These are phyloP conservation scores for Lottia scabra DNA, from an alignment of 2,888 invertebrate species.

Conservation along the genomic window DNA sequence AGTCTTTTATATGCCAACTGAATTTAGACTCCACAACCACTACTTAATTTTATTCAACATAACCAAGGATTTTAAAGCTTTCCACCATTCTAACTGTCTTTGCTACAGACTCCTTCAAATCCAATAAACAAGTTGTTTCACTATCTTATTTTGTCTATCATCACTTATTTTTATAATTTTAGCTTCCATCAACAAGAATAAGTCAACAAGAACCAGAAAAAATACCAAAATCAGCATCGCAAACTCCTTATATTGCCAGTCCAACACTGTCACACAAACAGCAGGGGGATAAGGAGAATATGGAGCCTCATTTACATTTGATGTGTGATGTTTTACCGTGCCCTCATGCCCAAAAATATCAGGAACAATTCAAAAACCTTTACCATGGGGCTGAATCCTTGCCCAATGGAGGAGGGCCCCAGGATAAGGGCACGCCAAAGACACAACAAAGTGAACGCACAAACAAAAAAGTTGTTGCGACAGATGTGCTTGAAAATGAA, in stretches of 20 bases:
- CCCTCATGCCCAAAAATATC: slow-evolving; percentile 32
- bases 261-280: slow-evolving; percentile 30
- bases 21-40: too few species aligned
- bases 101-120: too few species aligned
- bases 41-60: too few species aligned
- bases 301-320: slow-evolving; percentile 50
- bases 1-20: too few species aligned
- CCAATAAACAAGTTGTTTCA: too few species aligned
- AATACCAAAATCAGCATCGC: neutral
- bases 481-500: slow-evolving; percentile 43
- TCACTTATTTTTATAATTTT: too few species aligned
- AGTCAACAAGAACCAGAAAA: too few species aligned
- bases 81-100: too few species aligned
- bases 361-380: slow-evolving; percentile 8
- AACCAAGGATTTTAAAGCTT: too few species aligned
- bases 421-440: neutral
- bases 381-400: slow-evolving; percentile 1
- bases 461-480: neutral
- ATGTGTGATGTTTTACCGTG: slow-evolving; percentile 54
- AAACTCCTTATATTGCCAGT: slow-evolving; percentile 35
- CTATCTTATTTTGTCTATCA: too few species aligned
- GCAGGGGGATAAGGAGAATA: slow-evolving; percentile 15
- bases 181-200: too few species aligned
- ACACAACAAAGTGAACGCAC: slow-evolving; percentile 13
- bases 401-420: neutral